Evolutionary conservation across 1,140 invertebrate genomes (phyloP), one percentile per base, ranked within the genome.

Genomic region (Trichogramma pretiosum): DNA sequence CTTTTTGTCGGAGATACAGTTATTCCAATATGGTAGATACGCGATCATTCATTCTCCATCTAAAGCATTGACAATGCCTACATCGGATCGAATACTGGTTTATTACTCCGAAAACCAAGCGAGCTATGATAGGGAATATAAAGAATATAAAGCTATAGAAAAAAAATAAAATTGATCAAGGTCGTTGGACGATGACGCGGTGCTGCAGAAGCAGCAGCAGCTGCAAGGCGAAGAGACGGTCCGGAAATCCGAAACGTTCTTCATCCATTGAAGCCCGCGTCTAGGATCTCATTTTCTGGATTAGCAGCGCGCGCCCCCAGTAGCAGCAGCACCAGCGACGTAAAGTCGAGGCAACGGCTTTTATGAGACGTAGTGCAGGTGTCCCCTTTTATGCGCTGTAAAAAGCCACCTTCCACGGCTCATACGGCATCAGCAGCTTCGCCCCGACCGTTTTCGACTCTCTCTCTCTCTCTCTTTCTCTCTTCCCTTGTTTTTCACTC

Each of bases 231-330:
- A 18, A 11, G 28, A 13, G 17, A 26, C 5, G 30, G 2, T 4
- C 28, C 22, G 30, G 30, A 48, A 41, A 47, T 24, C 14, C 33
- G 52, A 42, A 37, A 44, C 42, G 4, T 17, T 46, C 22, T 30
- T 52, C 23, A 26, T 21, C 43, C 33, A 40, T 38, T 42, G 26
- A 50, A 44, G 35, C 19, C 26, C 32, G 33, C 16, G 23, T 16
- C 33, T 21, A 7, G 30, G 49, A 52, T 56, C 48, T 58, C 54
- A 58, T 56, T 56, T 55, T 45, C 39, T 47, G 57, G 50, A 54
- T 58, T 57, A 57, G 49, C 53, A 40, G n/a, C n/a, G n/a, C n/a
- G n/a, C n/a, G 38, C 41, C 42, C 38, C 50, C 42, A 22, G n/a
- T n/a, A n/a, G n/a, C n/a, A n/a, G n/a, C n/a, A n/a, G n/a, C n/a